Evolutionary conservation across 2,797 vertebrate genomes (phyloP).

Genomic region (Peromyscus aztecus): DNA sequence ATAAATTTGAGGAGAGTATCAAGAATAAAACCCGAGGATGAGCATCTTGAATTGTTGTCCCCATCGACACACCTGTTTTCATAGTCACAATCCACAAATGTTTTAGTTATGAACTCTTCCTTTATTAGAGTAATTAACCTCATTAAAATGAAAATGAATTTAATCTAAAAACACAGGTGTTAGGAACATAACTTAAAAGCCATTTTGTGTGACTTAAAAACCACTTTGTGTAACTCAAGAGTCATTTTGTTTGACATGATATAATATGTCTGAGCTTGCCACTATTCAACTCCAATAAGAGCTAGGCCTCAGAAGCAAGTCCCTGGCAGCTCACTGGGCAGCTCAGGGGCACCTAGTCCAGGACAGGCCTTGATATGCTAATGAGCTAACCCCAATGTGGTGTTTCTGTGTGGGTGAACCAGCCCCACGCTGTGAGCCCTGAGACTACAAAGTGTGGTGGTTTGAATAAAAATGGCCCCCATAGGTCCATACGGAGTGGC

Average conservation of each 20-base stretch:
- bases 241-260: not conserved
- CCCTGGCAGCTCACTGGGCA: not conserved
- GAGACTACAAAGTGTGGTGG: not conserved
- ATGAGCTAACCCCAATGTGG: not conserved
- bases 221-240: not conserved
- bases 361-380: not conserved
- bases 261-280: not conserved
- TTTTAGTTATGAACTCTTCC: slow-evolving; percentile 26
- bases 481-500: not conserved
- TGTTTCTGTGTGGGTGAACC: not conserved
- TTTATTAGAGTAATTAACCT: slow-evolving; percentile 66
- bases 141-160: slow-evolving; percentile 50
- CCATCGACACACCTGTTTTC: slow-evolving; percentile 17
- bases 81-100: slow-evolving; percentile 13
- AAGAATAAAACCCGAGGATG: slow-evolving; percentile 32
- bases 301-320: not conserved
- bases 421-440: too few species aligned
- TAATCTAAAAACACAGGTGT: slow-evolving; percentile 56
- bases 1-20: slow-evolving; percentile 41
- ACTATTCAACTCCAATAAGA: not conserved
- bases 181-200: slow-evolving; percentile 19
- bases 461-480: not conserved
- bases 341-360: not conserved
- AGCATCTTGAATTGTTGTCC: slow-evolving; percentile 25
- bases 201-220: not conserved